Evolutionary conservation across 35 echinoderm and acorn worm species (phyloP), one percentile per base, ranked within the genome.

Genomic region (Ptychodera flava): DNA sequence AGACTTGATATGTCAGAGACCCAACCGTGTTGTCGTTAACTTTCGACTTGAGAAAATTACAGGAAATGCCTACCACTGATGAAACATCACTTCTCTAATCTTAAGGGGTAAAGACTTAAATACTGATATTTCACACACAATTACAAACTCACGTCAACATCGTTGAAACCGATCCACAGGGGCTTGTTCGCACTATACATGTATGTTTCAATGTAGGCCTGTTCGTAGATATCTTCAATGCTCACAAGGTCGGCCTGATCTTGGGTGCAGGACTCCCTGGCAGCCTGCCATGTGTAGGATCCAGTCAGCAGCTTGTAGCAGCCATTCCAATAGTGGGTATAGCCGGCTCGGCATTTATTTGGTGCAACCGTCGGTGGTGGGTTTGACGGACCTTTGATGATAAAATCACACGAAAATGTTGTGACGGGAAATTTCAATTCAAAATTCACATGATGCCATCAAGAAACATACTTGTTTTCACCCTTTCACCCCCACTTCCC

Each of bases 291-390:
- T 31, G 85, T 53, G 30, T 76, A 79, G 34, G 37, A 28, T 33
- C 81, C 76, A 16, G 85, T 35, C 33, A 92, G 16, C 22, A 90
- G 84, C 77, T 64, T 85, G 77, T 90, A 97, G 77, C 95, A 97
- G 52, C 90, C 80, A 1, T 85, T 80, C 34, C 53, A 87, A 82
- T 92, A 94, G 28, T 87, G 88, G 36, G 78, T 84, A 90, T 94
- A 97, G 32, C 92, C 92, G 14, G 77, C 82, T 1, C 36, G 80
- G 77, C 95, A 97, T 16, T 33, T 1, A 0, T 33, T 30, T 16
- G 10, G 30, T 36, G 82, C 29, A 35, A 35, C 33, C 1, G 35
- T n/a, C 12, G 82, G 82, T 30, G 34, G 33, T 2, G 82, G 82
- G 28, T 34, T 36, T 22, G 28, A 29, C 1, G 28, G 12, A 80